Base-by-base conservation (phyloP, 30 jellyfish, hydroid and myxozoan species). In the Cassiopea xamachana region DNA sequence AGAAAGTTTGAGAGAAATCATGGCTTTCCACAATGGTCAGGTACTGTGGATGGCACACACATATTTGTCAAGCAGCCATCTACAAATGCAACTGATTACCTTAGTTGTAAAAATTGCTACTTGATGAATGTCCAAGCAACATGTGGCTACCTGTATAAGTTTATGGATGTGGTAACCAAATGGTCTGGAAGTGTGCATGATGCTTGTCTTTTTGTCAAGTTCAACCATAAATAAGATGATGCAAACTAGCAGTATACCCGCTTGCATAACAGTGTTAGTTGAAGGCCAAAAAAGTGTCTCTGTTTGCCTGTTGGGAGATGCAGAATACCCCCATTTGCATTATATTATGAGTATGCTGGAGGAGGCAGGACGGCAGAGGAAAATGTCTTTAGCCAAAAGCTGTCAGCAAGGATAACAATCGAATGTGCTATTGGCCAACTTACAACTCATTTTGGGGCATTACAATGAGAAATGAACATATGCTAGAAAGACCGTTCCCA, bases 381-480 rank as follows among this genome's bases (percentile, higher is more conserved):
- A 81, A 68, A 64, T 7, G 68, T 60, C 60, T 92, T 92, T 87
- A 49, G 93, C 18, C 67, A 69, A 46, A 83, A 87, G 17, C 76
- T 92, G 44, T 92, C 98, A 17, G 94, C 94, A 69, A 39, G 97
- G 59, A 92, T 92, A 88, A 83, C 84, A 13, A 83, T 77, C 49
- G 90, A 87, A 75, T 87, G 98, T 81, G 96, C 97, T 2, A 79
- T 87, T 87, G 97, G 98, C 58, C 48, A 93, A 72, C 87, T 87
- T 14, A 87, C 81, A 69, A 97, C 94, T n/a, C n/a, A 94, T 16
- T 92, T 87, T 74, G 91, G 94, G 15, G 82, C 85, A 3, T 68
- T 87, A 74, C 48, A 83, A 81, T 19, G 90, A 73, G 91, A 80
- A 87, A 92, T 92, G 91, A 94, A 92, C 69, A 81, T 80, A 12